phyloP scores from a whole-genome alignment of 2,797 vertebrate species.

The Sebastes reedi region DNA sequence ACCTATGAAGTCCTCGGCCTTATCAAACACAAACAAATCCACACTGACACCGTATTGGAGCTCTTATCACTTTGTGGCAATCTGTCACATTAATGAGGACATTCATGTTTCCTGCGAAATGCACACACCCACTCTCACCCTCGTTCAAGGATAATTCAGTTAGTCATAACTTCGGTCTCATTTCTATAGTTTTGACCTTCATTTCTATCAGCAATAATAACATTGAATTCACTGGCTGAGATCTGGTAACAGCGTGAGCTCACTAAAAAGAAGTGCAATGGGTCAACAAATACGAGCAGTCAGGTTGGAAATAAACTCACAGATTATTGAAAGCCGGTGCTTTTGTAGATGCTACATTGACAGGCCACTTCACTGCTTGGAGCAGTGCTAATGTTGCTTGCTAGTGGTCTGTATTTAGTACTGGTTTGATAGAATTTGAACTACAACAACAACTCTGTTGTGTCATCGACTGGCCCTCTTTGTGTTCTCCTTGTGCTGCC shows the following conservation, averaged over 20 bases:
- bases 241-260: neutral
- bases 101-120: conserved; percentile 9
- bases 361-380: neutral
- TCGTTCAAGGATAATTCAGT: neutral
- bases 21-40: conserved; percentile 19
- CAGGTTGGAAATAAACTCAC: neutral
- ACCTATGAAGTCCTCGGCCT: neutral
- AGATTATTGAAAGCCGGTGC: neutral
- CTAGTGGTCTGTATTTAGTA: no score
- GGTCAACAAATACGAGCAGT: neutral
- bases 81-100: conserved; percentile 41
- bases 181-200: neutral
- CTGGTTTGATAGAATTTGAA: no score
- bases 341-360: neutral
- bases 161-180: neutral
- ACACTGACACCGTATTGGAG: neutral
- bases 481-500: neutral
- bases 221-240: neutral
- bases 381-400: no score
- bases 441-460: neutral
- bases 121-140: conserved; percentile 18
- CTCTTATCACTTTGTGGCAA: conserved; percentile 9
- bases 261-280: neutral
- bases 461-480: neutral
- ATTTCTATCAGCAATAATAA: neutral